Evolutionary conservation across 2,797 vertebrate genomes (phyloP).

Genomic region (Phylloscopus collybita): DNA sequence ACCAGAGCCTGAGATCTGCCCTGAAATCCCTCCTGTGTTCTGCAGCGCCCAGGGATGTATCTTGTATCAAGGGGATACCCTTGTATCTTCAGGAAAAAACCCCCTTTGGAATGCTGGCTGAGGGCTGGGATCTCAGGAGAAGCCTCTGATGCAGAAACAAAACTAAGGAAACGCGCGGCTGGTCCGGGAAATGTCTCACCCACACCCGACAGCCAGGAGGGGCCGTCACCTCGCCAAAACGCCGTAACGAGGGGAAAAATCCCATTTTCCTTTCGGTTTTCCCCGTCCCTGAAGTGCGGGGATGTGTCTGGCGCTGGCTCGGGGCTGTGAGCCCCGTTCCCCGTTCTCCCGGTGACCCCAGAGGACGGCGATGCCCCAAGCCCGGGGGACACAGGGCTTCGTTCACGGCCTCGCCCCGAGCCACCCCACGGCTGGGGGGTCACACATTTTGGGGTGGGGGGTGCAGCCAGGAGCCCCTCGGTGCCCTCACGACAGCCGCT

Average conservation of each 20-base stretch:
- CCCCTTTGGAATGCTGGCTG: neutral
- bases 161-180: rapidly evolving
- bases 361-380: neutral
- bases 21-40: neutral
- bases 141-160: neutral
- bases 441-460: too few species aligned
- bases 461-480: neutral
- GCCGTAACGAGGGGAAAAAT: rapidly evolving
- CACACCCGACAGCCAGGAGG: rapidly evolving
- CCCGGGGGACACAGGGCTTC: neutral
- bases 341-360: neutral
- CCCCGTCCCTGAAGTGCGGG: neutral
- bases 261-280: too few species aligned
- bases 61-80: too few species aligned
- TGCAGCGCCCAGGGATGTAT: rapidly evolving
- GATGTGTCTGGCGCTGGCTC: neutral
- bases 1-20: neutral
- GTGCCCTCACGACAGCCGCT: neutral
- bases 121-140: neutral
- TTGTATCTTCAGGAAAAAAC: rapidly evolving
- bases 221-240: neutral
- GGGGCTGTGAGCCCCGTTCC: neutral
- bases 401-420: neutral
- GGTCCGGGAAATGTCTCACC: rapidly evolving
- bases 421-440: neutral